A percentile compares a stretch with the other conserved stretches of the same genome.
Conservation (phyloP, 2,113 vertebrate genomes). For the Epinephelus moara region DNA sequence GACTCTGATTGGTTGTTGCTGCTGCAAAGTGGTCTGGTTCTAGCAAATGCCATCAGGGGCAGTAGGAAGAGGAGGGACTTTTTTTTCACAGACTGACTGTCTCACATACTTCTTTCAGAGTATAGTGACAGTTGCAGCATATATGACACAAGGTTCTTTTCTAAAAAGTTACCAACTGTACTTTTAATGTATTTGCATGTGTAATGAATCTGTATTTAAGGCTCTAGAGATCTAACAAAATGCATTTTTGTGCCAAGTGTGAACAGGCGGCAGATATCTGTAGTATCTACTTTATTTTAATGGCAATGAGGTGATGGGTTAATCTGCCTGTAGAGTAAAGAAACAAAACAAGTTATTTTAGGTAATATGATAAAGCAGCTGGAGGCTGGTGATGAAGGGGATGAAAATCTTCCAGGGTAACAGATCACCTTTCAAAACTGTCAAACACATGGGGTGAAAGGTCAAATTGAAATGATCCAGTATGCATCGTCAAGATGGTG, state of each 20-base stretch:
- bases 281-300: neutral
- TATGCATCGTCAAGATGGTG: constrained; percentile 2
- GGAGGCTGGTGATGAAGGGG: neutral
- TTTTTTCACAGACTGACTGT: too few relatives aligned
- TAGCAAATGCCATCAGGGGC: too few relatives aligned
- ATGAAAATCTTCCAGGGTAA: neutral
- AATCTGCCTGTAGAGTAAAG: neutral
- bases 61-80: too few relatives aligned
- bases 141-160: too few relatives aligned
- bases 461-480: neutral
- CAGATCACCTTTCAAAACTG: constrained; percentile 5
- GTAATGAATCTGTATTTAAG: neutral
- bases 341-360: neutral
- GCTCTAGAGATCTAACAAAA: neutral
- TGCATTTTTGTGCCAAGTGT: constrained; percentile 38
- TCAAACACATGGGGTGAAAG: neutral
- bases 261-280: neutral
- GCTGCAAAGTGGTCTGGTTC: too few relatives aligned
- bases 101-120: too few relatives aligned
- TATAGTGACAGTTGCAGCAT: too few relatives aligned
- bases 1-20: too few relatives aligned
- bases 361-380: neutral
- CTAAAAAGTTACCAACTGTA: too few relatives aligned
- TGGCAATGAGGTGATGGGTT: neutral
- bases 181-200: neutral